Evolutionary conservation across 2,888 invertebrate genomes (phyloP).

Genomic region (Drosophila nr. fundita): DNA sequence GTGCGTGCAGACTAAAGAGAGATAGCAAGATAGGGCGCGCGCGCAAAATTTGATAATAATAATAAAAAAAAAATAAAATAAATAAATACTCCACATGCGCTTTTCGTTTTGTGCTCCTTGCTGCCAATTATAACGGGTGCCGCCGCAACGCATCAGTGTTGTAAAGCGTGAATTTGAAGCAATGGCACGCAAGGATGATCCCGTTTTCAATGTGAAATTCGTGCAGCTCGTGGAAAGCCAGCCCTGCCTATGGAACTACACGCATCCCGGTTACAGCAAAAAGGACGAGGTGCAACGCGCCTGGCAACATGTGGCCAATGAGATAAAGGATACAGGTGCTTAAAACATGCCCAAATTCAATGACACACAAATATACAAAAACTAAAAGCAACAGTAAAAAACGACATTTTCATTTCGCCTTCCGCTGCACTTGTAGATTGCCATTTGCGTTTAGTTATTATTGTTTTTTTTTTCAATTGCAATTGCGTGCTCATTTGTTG

Average conservation of each 20-base stretch:
- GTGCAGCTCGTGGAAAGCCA: conserved; percentile 82
- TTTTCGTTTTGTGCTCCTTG: conserved; percentile 20
- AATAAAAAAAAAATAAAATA: neutral
- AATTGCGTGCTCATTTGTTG: conserved; percentile 73
- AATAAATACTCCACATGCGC: conserved; percentile 9
- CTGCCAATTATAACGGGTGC: conserved; percentile 38
- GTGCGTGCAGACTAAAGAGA: conserved; percentile 1
- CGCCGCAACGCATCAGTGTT: conserved; percentile 38
- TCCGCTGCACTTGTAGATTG: conserved; percentile 45
- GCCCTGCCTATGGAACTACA: conserved; percentile 82
- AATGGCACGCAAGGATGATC: conserved; percentile 84
- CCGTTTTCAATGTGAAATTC: conserved; percentile 83
- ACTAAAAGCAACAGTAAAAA: conserved; percentile 9
- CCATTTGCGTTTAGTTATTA: conserved; percentile 46
- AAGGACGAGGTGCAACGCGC: conserved; percentile 83
- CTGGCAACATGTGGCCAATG: conserved; percentile 83
- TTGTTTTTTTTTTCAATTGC: conserved; percentile 36
- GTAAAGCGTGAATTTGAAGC: conserved; percentile 32
- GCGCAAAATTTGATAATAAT: conserved; percentile 35
- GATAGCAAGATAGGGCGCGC: conserved; percentile 28
- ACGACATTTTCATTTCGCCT: conserved; percentile 30
- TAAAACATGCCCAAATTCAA: neutral
- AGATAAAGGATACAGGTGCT: conserved; percentile 83
- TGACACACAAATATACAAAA: conserved; percentile 8
- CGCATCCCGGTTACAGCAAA: conserved; percentile 82